Conservation (phyloP, 2,113 vertebrate species). For the Oriolus oriolus region DNA sequence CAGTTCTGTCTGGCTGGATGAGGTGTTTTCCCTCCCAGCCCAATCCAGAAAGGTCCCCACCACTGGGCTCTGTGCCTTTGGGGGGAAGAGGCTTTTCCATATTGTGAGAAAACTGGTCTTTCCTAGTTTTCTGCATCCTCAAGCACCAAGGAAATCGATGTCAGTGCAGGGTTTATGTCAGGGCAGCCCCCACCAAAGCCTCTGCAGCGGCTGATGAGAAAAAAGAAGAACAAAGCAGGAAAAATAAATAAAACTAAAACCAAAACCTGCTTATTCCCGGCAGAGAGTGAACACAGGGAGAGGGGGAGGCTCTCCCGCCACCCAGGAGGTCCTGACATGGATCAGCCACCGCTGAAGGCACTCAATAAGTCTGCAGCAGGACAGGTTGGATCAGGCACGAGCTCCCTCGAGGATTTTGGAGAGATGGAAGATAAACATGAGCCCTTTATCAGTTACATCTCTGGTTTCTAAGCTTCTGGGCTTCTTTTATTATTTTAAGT, state of each 20-base stretch:
- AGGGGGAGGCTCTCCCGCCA: neutral
- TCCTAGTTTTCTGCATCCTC: neutral
- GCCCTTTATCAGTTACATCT: neutral
- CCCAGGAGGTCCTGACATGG: neutral
- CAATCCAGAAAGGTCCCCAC: neutral
- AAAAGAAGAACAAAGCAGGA: neutral
- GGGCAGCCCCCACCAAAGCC: neutral
- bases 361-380: neutral
- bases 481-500: neutral
- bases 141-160: neutral
- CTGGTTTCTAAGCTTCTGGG: neutral
- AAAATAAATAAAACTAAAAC: neutral
- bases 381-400: neutral
- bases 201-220: accelerated
- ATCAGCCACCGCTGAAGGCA: neutral
- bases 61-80: neutral
- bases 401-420: neutral
- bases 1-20: neutral
- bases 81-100: neutral
- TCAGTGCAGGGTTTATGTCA: neutral
- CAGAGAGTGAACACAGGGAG: neutral
- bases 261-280: neutral
- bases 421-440: neutral
- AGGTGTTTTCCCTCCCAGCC: neutral
- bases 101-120: neutral